Base-by-base conservation (phyloP, 2,113 vertebrate species). In the Siniperca chuatsi region DNA sequence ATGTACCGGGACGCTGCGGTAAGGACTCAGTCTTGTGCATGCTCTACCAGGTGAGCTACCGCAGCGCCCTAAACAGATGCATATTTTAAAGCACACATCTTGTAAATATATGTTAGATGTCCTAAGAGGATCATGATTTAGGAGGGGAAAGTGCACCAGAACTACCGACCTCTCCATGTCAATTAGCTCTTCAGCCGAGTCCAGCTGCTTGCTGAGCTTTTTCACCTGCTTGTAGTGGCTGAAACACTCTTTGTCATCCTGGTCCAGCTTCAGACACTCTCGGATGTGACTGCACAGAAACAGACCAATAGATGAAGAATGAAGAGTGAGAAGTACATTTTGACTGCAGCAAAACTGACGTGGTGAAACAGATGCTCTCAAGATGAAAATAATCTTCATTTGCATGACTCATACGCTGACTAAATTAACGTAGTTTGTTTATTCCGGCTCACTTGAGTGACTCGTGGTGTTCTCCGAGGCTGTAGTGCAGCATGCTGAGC, bases 171-270 rank as follows among this genome's bases (percentile, higher is more conserved):
- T 95, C 0, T 95, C 92, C 75, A 92, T 92, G 18, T 92, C 81
- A 83, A 97, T 92, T 42, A 95, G 92, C 74, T 96, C 95, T 23
- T 97, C 96, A 0, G 96, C 97, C 0, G 93, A 91, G 82, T 97
- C 96, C 87, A 97, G 88, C 92, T 97, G 97, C 86, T 96, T 96
- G 89, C 95, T 95, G 61, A 97, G 96, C 79, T 96, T 97, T 82
- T 97, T 97, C 88, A 96, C 96, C 88, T 96, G 96, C 87, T 96
- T 97, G 94, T 97, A 97, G 85, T 96, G 96, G 29, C 91, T 84
- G 75, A 97, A 96, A 85, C 97, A 97, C 60, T 96, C 95, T 33
- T 96, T 96, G 83, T 97, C 96, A 0, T 97, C 97, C 92, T 97
- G 97, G 89, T 97, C 97, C 13, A 97, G 92, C 89, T 95, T 96